These are phyloP conservation scores for Biston betularia DNA, from an alignment of 2,888 invertebrate species.

Conservation along the genomic window DNA sequence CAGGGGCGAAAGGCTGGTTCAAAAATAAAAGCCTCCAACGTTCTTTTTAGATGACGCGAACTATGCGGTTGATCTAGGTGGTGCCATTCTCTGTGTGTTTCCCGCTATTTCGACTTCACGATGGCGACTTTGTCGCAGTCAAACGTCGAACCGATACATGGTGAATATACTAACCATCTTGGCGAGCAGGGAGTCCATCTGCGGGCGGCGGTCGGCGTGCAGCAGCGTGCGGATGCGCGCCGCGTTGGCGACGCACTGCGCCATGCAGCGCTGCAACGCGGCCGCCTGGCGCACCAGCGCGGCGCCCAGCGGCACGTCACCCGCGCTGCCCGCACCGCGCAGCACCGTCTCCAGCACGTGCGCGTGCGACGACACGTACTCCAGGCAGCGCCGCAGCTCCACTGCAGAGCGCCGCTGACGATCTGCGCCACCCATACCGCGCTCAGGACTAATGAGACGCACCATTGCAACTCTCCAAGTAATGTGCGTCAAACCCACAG, in stretches of 20 bases:
- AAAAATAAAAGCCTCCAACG: no score
- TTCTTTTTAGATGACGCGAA: no score
- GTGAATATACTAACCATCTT: constrained; percentile 74
- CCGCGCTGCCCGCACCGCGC: constrained; percentile 62
- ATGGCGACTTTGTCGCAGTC: no score
- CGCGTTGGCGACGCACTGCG: constrained; percentile 82
- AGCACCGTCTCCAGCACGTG: constrained; percentile 78
- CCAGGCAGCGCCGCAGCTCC: constrained; percentile 80
- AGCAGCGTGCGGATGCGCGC: constrained; percentile 75
- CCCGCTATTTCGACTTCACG: no score
- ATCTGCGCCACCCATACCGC: constrained; percentile 56
- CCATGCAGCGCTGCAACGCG: constrained; percentile 81
- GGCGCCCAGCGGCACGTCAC: constrained; percentile 70
- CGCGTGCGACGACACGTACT: constrained; percentile 81
- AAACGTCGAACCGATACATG: neutral
- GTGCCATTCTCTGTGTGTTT: no score
- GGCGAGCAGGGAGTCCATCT: constrained; percentile 82
- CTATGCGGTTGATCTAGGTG: no score
- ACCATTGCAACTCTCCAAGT: no score
- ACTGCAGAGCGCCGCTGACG: constrained; percentile 77
- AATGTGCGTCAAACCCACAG: no score
- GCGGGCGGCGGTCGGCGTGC: constrained; percentile 75
- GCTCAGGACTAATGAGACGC: neutral
- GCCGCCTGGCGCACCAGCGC: constrained; percentile 78
- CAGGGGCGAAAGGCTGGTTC: no score